Evolutionary conservation across 2,113 vertebrate genomes (phyloP).

Genomic region (Girardinichthys multiradiatus): DNA sequence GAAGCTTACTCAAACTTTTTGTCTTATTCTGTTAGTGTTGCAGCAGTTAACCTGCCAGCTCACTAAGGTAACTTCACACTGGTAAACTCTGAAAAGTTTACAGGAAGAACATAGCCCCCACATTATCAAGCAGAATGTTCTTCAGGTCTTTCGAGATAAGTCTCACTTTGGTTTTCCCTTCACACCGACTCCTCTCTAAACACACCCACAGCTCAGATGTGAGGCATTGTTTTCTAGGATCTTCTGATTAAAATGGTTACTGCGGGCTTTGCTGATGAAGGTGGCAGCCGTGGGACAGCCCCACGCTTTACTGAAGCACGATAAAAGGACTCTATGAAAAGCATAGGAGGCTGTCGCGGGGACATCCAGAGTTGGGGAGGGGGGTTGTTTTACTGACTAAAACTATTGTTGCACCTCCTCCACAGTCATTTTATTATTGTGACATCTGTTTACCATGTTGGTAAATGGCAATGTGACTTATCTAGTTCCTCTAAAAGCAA

Average conservation of each 20-base stretch:
- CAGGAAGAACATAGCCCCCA: conserved; percentile 38
- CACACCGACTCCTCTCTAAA: conserved; percentile 21
- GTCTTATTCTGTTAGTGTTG: conserved; percentile 15
- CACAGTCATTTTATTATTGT: conserved; percentile 41
- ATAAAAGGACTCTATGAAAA: conserved; percentile 28
- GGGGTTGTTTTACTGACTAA: conserved; percentile 58
- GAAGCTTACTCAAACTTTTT: not conserved
- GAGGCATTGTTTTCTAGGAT: conserved; percentile 46
- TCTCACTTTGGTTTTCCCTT: conserved; percentile 33
- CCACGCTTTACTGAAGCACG: conserved; percentile 52
- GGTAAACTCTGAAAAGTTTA: conserved; percentile 39
- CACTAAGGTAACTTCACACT: conserved; percentile 3
- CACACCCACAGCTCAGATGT: conserved; percentile 12
- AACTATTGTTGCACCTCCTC: conserved; percentile 50
- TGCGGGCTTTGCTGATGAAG: conserved; percentile 45
- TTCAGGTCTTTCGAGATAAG: conserved; percentile 37
- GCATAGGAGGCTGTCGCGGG: conserved; percentile 32
- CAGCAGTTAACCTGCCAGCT: not conserved
- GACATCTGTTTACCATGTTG: conserved; percentile 27
- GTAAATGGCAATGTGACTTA: conserved; percentile 39
- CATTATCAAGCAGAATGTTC: conserved; percentile 17
- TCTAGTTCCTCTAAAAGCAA: conserved; percentile 25
- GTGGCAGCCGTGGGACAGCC: conserved; percentile 56
- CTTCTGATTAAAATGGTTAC: conserved; percentile 30
- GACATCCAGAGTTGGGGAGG: conserved; percentile 41